Conservation (phyloP, 2,888 invertebrate genomes). For the Drosophila mimica region DNA sequence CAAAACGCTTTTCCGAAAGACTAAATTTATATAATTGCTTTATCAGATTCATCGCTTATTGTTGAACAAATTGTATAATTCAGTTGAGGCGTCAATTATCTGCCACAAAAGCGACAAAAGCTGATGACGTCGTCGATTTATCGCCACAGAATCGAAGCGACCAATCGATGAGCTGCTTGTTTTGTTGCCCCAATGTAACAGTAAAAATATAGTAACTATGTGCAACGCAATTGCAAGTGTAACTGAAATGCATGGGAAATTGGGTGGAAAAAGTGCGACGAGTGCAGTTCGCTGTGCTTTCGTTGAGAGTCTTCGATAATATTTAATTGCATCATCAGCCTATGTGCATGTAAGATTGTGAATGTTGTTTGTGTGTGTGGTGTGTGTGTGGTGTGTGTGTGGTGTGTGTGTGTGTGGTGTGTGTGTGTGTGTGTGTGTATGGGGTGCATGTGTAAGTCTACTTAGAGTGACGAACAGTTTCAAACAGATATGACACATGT, state of each 20-base stretch:
- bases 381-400: not conserved
- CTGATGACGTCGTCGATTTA: conserved; percentile 41
- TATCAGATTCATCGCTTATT: conserved; percentile 67
- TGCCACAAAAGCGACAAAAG: conserved; percentile 69
- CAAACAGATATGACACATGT: conserved; percentile 57
- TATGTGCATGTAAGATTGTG: not conserved
- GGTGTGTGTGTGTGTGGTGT: too few relatives aligned
- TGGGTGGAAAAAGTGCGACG: conserved; percentile 63
- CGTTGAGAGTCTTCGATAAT: conserved; percentile 52
- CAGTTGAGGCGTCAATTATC: conserved; percentile 70
- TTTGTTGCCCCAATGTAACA: not conserved
- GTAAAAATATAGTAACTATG: conserved; percentile 29
- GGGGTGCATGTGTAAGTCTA: not conserved
- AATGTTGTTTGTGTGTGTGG: not conserved
- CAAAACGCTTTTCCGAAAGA: conserved; percentile 63
- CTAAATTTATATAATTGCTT: conserved; percentile 75
- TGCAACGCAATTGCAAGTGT: conserved; percentile 64
- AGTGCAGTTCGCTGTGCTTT: conserved; percentile 71
- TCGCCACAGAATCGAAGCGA: conserved; percentile 8
- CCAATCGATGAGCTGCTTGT: conserved; percentile 21
- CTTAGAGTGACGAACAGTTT: conserved; percentile 38
- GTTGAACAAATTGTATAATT: conserved; percentile 73
- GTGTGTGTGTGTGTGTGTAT: not conserved
- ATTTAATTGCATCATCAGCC: conserved; percentile 67
- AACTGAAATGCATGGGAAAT: conserved; percentile 61